Evolutionary conservation across 2,113 vertebrate genomes (phyloP).

Genomic region (Myanophis thanlyinensis): DNA sequence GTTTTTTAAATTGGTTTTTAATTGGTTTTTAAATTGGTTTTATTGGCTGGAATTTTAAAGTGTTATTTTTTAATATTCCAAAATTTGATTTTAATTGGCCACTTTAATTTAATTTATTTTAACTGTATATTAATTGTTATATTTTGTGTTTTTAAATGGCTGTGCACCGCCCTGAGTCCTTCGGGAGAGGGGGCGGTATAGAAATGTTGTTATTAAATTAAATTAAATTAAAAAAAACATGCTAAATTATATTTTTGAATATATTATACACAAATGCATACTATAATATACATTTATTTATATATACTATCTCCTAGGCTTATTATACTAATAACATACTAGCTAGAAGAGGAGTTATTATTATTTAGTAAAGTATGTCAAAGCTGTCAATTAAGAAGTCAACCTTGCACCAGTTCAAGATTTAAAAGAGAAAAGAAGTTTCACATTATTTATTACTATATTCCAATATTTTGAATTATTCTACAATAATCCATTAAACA

Average conservation of each 20-base stretch:
- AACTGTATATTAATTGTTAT: too few species aligned
- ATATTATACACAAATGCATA: background rate
- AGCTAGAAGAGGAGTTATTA: background rate
- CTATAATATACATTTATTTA: background rate
- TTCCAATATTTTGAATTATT: constrained; percentile 18
- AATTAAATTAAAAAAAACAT: too few species aligned
- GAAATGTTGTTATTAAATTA: too few species aligned
- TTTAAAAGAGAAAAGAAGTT: constrained; percentile 37
- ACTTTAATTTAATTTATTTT: too few species aligned
- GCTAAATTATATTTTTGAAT: background rate
- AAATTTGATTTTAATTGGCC: too few species aligned
- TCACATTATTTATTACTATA: constrained; percentile 18
- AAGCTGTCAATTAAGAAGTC: constrained; percentile 26
- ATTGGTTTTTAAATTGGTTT: too few species aligned
- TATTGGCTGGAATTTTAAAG: too few species aligned
- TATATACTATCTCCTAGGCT: background rate
- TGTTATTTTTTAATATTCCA: too few species aligned
- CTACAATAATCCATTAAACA: background rate
- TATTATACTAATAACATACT: background rate
- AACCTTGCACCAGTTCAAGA: constrained; percentile 15
- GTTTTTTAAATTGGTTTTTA: too few species aligned
- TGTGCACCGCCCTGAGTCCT: too few species aligned
- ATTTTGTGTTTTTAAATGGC: too few species aligned
- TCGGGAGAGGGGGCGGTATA: too few species aligned
- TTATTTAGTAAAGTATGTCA: constrained; percentile 10